Base-by-base conservation (phyloP, 2,888 invertebrate genomes). In the Phyllotreta striolata region DNA sequence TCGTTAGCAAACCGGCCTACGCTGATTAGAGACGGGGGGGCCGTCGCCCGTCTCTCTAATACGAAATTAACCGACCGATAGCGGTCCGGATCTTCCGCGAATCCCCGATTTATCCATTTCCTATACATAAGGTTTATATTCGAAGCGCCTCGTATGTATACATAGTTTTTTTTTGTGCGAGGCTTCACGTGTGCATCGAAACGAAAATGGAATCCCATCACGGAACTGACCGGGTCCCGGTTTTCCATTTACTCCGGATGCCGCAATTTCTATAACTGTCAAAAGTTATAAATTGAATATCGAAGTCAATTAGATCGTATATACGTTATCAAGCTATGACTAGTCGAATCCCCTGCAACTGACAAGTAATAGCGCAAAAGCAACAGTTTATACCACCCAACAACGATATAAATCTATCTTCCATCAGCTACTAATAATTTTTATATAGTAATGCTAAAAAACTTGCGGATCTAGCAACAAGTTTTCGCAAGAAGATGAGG, bases 1-100 rank as follows among this genome's bases (percentile, higher is more conserved):
- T 70, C 70, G 70, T 70, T 70, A 70, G 70, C 67, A 52, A 68
- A 65, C 66, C 58, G 66, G 66, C 65, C 68, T 68, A 68, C 70
- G 66, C 63, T 70, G 70, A 70, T 70, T 70, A 70, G 67, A 70
- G 68, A 54, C 24, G 38, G 64, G 64, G 38, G 64, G 64, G 59
- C 59, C 55, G 51, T 63, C 40, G 12, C 51, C 54, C 34, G 37
- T 49, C 49, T 37, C 49, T 34, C 63, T 43, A 13, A 54, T 66
- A 63, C 14, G 40, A 63, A 46, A 55, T 59, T 52, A 52, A 43
- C 41, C 40, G 35, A 59, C 59, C 51, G 12, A 43, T 52, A 59
- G 43, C n/a, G n/a, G n/a, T n/a, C n/a, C n/a, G n/a, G n/a, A n/a
- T n/a, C n/a, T n/a, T n/a, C n/a, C 24, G 24, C 24, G 24, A 24